Base-by-base conservation (phyloP, 2,797 vertebrate species). In the Sebastes oblongus region DNA sequence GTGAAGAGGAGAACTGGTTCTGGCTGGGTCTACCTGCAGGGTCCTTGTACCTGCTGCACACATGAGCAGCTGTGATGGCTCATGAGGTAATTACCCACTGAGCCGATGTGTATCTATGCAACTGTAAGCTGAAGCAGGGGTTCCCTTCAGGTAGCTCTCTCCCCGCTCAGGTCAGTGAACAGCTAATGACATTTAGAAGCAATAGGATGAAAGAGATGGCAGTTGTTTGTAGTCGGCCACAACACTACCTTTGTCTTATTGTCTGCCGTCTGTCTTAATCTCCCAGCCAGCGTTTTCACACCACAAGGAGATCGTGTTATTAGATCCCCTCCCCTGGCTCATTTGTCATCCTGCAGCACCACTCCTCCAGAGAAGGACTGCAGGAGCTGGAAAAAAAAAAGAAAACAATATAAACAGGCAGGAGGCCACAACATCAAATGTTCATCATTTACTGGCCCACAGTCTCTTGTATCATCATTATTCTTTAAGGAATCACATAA, bases 121-220 rank as follows among this genome's bases (percentile, higher is more conserved):
- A 78, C 78, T 91, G 84, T 88, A 91, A 90, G 82, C 81, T 86
- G 81, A 87, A 84, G 85, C 91, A 84, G 89, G 89, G 91, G 86
- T 88, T 93, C 92, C 89, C 91, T 82, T 92, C 88, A 91, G 89
- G 92, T 92, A 89, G 88, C 88, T 55, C 52, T 69, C 79, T 85
- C 74, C 77, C 71, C 1, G 58, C 91, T 89, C 88, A 78, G 92
- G 93, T 93, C 93, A 93, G 90, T 85, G 87, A 92, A 76, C 89
- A 94, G 87, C 92, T 94, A 93, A 95, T 93, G 91, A 92, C 92
- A 94, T 93, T 93, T 93, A 91, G 89, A 92, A 83, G 89, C 88
- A 88, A 91, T 80, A 70, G 92, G 83, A 92, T 92, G 88, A 94
- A 93, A 95, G 91, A 89, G 88, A 78, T 80, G 91, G 84, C 86